phyloP scores from a whole-genome alignment of 1,140 invertebrate species.

The Atta texana region DNA sequence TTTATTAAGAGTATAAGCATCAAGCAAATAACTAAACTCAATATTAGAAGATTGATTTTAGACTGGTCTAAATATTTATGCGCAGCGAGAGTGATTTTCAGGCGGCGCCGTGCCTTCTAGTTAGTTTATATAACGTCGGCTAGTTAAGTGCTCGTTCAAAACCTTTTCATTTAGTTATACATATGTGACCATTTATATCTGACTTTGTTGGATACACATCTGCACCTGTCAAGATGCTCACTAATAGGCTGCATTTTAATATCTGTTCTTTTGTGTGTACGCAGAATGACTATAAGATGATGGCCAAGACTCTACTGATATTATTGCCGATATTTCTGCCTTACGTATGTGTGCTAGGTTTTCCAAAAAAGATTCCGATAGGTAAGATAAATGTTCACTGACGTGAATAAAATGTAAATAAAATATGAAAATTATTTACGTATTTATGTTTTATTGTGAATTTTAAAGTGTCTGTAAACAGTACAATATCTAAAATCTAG shows the following conservation, averaged over 20 bases:
- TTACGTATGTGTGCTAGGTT: constrained; percentile 50
- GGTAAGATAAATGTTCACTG: constrained; percentile 56
- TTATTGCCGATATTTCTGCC: constrained; percentile 60
- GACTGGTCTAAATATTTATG: constrained; percentile 74
- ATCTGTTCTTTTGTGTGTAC: constrained; percentile 23
- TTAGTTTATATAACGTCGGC: constrained; percentile 74
- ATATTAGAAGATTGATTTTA: constrained; percentile 74
- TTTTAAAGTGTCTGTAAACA: not conserved
- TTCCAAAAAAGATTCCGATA: constrained; percentile 58
- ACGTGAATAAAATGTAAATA: not conserved
- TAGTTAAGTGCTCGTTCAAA: constrained; percentile 73
- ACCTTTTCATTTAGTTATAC: constrained; percentile 46
- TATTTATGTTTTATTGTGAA: not conserved
- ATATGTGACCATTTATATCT: constrained; percentile 7
- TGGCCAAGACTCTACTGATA: constrained; percentile 61
- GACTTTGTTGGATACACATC: constrained; percentile 66
- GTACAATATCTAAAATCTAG: too few species aligned
- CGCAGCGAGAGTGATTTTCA: constrained; percentile 62
- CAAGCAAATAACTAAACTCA: constrained; percentile 67
- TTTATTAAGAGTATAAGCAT: constrained; percentile 55
- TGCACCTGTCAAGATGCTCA: constrained; percentile 28
- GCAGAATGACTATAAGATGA: constrained; percentile 73
- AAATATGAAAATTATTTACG: not conserved
- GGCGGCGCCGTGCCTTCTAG: constrained; percentile 53
- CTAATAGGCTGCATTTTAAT: constrained; percentile 6